Evolutionary conservation across 1,140 invertebrate genomes (phyloP).

Genomic region (Eulimnadia texana): DNA sequence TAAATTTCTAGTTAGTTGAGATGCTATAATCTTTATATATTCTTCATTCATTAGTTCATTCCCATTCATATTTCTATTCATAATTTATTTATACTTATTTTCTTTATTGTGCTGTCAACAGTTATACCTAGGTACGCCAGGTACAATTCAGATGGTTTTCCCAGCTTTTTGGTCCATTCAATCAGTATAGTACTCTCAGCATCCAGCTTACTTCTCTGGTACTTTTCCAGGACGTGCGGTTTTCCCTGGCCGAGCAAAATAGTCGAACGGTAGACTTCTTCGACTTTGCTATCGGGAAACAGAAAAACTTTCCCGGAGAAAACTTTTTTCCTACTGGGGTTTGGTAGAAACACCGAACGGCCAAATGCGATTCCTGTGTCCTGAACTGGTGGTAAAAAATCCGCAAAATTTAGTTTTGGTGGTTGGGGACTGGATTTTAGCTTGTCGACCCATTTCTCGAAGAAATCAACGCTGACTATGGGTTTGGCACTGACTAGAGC

Average conservation of each 20-base stretch:
- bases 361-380: neutral
- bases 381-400: neutral
- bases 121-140: neutral
- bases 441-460: constrained; percentile 1
- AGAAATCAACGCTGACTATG: neutral
- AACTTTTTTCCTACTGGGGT: neutral
- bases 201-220: neutral
- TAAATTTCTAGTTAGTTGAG: too few relatives aligned
- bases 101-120: too few relatives aligned
- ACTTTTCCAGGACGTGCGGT: neutral
- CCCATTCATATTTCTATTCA: too few relatives aligned
- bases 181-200: neutral
- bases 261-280: neutral
- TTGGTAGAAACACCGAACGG: neutral
- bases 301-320: constrained; percentile 4
- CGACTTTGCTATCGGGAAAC: neutral
- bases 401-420: neutral
- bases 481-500: neutral
- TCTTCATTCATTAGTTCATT: too few relatives aligned
- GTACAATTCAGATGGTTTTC: neutral
- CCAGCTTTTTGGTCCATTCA: neutral
- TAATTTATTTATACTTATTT: too few relatives aligned
- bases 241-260: neutral
- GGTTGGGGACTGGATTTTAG: too few relatives aligned
- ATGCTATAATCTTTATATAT: too few relatives aligned